Evolutionary conservation across 2,113 vertebrate species (phyloP).

Genomic region (Microtus pennsylvanicus): DNA sequence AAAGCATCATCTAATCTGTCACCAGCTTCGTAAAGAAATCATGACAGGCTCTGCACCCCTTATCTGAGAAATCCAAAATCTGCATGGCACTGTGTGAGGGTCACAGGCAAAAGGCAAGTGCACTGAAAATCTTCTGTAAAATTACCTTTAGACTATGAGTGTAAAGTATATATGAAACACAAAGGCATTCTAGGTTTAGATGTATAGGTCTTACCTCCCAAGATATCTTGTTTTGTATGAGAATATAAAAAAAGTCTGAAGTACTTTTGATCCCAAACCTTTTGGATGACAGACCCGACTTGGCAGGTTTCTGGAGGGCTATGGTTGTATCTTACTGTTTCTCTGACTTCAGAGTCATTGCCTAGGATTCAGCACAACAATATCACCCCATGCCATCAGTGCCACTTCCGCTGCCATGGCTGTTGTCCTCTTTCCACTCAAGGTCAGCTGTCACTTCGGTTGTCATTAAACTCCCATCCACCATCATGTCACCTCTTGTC

Average conservation of each 20-base stretch:
- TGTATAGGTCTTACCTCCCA: not conserved
- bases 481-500: conserved; percentile 45
- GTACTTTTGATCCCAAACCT: not conserved
- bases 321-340: not conserved
- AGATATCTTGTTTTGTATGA: not conserved
- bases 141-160: no score
- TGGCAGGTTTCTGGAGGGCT: conserved; percentile 14
- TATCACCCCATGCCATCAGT: not conserved
- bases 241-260: not conserved
- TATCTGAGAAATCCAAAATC: not conserved
- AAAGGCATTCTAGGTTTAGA: not conserved
- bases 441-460: conserved; percentile 68
- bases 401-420: not conserved
- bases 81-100: not conserved
- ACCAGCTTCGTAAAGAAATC: conserved; percentile 31
- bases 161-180: not conserved
- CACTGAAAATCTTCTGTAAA: not conserved
- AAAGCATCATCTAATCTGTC: conserved; percentile 11
- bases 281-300: not conserved
- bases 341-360: not conserved
- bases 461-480: conserved; percentile 61
- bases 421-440: conserved; percentile 12
- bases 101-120: not conserved
- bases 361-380: not conserved
- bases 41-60: not conserved